phyloP scores from a whole-genome alignment of 23 tunicate genomes.

The Clavelina lepadiformis region DNA sequence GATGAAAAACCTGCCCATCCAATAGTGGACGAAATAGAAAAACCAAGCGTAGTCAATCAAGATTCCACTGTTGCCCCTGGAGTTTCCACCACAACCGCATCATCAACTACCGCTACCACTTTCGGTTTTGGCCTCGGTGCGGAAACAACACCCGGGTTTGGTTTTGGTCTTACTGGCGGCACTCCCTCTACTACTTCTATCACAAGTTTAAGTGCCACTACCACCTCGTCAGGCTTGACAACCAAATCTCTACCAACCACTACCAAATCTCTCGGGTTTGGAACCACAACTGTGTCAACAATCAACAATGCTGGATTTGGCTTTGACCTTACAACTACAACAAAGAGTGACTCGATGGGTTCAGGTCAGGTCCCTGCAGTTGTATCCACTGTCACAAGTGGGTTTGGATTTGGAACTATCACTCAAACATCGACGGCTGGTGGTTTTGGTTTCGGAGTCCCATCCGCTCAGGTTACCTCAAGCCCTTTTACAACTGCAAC shows the following conservation, averaged over 20 bases:
- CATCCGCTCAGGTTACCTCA: neutral
- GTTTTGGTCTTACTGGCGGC: neutral
- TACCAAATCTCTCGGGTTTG: neutral
- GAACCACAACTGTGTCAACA: neutral
- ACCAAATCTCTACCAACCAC: neutral
- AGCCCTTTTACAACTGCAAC: too few species aligned
- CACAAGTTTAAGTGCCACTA: too few species aligned
- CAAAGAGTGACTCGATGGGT: neutral
- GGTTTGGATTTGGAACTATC: neutral
- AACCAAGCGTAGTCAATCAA: too few species aligned
- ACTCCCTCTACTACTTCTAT: neutral
- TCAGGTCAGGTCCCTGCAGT: neutral
- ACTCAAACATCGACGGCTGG: slow-evolving; percentile 1
- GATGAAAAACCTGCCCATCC: too few species aligned
- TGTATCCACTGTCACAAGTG: neutral
- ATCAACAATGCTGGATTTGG: neutral
- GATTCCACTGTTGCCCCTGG: too few species aligned
- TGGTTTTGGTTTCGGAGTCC: neutral
- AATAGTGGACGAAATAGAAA: too few species aligned
- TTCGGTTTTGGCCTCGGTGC: neutral
- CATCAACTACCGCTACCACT: slow-evolving; percentile 1
- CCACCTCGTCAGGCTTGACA: too few species aligned
- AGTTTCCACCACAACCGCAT: too few species aligned
- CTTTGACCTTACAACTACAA: neutral
- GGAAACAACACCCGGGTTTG: neutral